Evolutionary conservation across 2,113 vertebrate genomes (phyloP).

Genomic region (Atrichornis clamosus): DNA sequence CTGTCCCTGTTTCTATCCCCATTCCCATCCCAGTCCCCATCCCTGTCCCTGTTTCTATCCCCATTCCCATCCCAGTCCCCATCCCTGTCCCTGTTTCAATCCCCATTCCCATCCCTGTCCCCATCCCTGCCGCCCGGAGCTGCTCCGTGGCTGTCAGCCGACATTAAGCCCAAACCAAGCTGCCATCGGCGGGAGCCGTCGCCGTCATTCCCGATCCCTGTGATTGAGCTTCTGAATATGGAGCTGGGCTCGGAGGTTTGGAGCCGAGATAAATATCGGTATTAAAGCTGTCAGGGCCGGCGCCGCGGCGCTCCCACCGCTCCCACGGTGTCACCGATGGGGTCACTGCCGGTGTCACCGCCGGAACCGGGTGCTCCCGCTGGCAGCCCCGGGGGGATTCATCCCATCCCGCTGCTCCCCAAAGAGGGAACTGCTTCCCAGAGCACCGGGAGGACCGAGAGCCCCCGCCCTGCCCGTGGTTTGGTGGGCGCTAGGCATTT

Average conservation of each 20-base stretch:
- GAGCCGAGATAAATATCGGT: conserved; percentile 56
- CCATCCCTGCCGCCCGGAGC: neutral
- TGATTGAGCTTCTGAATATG: conserved; percentile 32
- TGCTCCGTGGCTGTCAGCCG: neutral
- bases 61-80: fast-evolving
- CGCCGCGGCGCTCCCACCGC: neutral
- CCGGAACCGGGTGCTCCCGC: neutral
- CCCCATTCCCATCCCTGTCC: neutral
- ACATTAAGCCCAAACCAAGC: neutral
- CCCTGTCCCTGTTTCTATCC: neutral
- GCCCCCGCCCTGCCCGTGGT: neutral
- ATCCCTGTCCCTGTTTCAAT: neutral
- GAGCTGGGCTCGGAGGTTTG: conserved; percentile 25
- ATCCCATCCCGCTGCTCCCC: neutral
- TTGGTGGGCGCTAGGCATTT: neutral
- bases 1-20: too few relatives aligned
- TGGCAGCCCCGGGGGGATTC: neutral
- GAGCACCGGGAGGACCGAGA: neutral
- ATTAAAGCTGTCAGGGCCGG: conserved; percentile 59
- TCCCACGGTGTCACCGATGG: neutral
- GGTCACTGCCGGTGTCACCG: neutral
- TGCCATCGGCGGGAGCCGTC: neutral
- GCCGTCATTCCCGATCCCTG: neutral
- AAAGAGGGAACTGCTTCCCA: neutral
- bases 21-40: neutral